A percentile compares a stretch with the other conserved stretches of the same genome.
Evolutionary conservation across 2,888 invertebrate species (phyloP).

Genomic region (Andrena dorsata): DNA sequence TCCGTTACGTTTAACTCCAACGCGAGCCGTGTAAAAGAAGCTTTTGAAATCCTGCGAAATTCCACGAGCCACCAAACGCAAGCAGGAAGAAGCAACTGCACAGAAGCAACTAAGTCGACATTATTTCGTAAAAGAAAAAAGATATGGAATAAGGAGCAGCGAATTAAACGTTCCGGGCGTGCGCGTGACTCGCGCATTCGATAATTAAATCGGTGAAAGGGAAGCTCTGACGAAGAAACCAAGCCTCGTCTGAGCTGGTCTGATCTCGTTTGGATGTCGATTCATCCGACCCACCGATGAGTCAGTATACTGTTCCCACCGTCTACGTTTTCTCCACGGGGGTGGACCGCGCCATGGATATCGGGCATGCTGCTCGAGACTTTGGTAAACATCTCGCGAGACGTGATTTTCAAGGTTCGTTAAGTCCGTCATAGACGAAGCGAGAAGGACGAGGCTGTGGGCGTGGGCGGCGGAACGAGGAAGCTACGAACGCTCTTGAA

Average conservation of each 20-base stretch:
- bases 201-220: slow-evolving; percentile 22
- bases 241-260: not conserved
- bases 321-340: not conserved
- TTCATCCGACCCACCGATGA: slow-evolving; percentile 31
- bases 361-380: slow-evolving; percentile 27
- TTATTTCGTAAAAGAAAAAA: not conserved
- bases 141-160: not conserved
- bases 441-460: slow-evolving; percentile 31
- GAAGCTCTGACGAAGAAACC: not conserved
- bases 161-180: not conserved
- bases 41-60: too few relatives aligned
- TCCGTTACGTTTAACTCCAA: too few relatives aligned
- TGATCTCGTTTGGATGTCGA: slow-evolving; percentile 4
- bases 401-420: slow-evolving; percentile 72
- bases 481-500: slow-evolving; percentile 38
- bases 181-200: slow-evolving; percentile 19
- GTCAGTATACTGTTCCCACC: slow-evolving; percentile 21
- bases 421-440: slow-evolving; percentile 57
- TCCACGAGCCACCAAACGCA: too few relatives aligned
- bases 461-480: slow-evolving; percentile 38
- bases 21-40: too few relatives aligned
- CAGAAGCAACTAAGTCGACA: too few relatives aligned
- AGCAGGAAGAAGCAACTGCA: not conserved
- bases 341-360: slow-evolving; percentile 28
- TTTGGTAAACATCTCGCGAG: slow-evolving; percentile 67